These are phyloP conservation scores for Scyliorhinus canicula DNA, from an alignment of 2,797 vertebrate species.

Conservation along the genomic window DNA sequence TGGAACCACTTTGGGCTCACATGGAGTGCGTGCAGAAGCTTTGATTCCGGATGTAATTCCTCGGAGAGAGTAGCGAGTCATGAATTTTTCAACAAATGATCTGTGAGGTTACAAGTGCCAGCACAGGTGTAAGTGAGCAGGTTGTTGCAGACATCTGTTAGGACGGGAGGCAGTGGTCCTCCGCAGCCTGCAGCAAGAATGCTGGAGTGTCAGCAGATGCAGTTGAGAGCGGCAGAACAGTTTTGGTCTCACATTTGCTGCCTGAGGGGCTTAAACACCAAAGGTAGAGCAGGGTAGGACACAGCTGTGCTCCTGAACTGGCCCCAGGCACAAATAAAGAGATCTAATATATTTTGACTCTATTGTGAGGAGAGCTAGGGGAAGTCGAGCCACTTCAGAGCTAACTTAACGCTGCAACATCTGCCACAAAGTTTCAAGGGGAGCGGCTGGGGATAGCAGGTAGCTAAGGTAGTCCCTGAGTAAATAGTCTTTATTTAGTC, in stretches of 20 bases:
- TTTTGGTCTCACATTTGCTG: slow-evolving; percentile 75
- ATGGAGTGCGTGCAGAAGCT: slow-evolving; percentile 47
- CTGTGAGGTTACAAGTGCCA: slow-evolving; percentile 58
- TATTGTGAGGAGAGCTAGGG: slow-evolving; percentile 72
- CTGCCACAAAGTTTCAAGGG: slow-evolving; percentile 80
- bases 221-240: slow-evolving; percentile 59
- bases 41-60: slow-evolving; percentile 67
- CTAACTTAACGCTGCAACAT: slow-evolving; percentile 78
- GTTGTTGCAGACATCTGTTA: slow-evolving; percentile 82
- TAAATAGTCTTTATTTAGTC: slow-evolving; percentile 62
- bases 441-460: slow-evolving; percentile 84
- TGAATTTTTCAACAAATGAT: slow-evolving; percentile 67
- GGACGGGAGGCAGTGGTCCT: slow-evolving; percentile 55
- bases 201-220: slow-evolving; percentile 77
- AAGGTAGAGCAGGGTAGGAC: slow-evolving; percentile 85
- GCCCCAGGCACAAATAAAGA: slow-evolving; percentile 90
- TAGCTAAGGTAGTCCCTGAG: slow-evolving; percentile 66
- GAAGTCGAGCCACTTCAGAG: slow-evolving; percentile 88
- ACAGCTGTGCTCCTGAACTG: slow-evolving; percentile 85
- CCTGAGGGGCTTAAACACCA: slow-evolving; percentile 82
- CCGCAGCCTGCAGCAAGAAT: slow-evolving; percentile 61
- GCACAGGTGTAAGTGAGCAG: slow-evolving; percentile 82
- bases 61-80: slow-evolving; percentile 57
- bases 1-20: slow-evolving; percentile 43
- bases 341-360: slow-evolving; percentile 88